Conservation (phyloP, 1,140 invertebrate species). For the Lepidurus arcticus region DNA sequence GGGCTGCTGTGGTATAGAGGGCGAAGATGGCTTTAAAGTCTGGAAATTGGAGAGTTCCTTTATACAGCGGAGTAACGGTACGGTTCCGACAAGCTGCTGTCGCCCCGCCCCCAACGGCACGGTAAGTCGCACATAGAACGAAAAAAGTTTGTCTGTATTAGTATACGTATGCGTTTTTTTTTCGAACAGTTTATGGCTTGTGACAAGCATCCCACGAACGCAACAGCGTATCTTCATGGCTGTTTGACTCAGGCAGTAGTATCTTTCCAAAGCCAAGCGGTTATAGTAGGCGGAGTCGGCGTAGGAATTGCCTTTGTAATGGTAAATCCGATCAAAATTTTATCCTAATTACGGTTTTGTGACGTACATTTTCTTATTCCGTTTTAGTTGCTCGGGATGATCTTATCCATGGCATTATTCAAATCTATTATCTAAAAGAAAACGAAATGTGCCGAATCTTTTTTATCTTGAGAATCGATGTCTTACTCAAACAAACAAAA, state of each 20-base stretch:
- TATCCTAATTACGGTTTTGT: not conserved
- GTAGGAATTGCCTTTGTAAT: conserved; percentile 73
- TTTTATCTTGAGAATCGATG: not conserved
- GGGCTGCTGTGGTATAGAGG: conserved; percentile 71
- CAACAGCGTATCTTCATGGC: conserved; percentile 30
- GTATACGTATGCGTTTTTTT: conserved; percentile 29
- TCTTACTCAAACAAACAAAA: not conserved
- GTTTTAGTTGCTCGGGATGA: conserved; percentile 41
- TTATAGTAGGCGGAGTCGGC: conserved; percentile 70
- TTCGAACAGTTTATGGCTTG: conserved; percentile 36
- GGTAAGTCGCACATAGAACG: not conserved
- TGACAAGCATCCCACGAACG: conserved; percentile 25
- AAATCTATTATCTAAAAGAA: conserved; percentile 40
- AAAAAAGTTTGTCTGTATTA: conserved; percentile 23
- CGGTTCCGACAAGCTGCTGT: conserved; percentile 73
- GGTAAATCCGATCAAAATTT: conserved; percentile 48
- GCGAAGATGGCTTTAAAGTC: conserved; percentile 54
- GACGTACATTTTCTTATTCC: conserved; percentile 31
- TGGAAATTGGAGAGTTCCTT: conserved; percentile 50
- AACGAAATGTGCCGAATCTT: not conserved
- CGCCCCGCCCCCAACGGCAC: conserved; percentile 43
- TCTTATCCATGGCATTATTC: conserved; percentile 42
- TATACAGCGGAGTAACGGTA: conserved; percentile 48
- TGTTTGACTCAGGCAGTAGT: conserved; percentile 48
- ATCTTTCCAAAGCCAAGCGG: conserved; percentile 62